A percentile compares a stretch with the other conserved stretches of the same genome.
Evolutionary conservation across 2,113 vertebrate species (phyloP).

Genomic region (Macrotis lagotis): DNA sequence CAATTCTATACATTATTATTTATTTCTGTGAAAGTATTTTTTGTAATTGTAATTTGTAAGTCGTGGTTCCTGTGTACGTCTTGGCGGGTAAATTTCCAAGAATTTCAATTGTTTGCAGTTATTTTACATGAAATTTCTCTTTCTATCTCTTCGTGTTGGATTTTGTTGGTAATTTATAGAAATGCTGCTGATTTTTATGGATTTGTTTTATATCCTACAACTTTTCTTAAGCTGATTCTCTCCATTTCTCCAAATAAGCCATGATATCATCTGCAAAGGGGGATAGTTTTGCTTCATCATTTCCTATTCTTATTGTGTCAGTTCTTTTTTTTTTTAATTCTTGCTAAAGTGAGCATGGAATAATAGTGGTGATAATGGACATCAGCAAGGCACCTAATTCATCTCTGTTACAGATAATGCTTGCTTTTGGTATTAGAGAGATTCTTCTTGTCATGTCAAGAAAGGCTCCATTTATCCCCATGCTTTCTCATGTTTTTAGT

Average conservation of each 20-base stretch:
- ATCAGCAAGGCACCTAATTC: neutral
- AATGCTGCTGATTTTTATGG: neutral
- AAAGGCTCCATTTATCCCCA: neutral
- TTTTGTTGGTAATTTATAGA: neutral
- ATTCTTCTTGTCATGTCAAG: neutral
- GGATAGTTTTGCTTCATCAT: neutral
- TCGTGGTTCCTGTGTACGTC: neutral
- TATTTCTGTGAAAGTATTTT: neutral
- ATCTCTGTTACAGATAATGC: neutral
- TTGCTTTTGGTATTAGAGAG: neutral
- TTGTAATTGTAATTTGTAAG: neutral
- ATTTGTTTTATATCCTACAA: neutral
- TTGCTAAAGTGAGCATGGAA: neutral
- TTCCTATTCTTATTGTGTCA: neutral
- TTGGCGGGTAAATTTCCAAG: neutral
- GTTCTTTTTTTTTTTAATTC: neutral
- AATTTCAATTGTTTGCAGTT: neutral
- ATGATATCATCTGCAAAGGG: neutral
- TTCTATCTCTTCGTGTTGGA: neutral
- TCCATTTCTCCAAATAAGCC: neutral
- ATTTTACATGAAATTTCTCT: neutral
- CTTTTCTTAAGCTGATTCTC: neutral
- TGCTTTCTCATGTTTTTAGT: neutral
- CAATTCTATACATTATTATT: neutral
- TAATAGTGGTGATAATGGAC: neutral